Percentiles rank a stretch among this genome's conserved stretches.
These are phyloP conservation scores for Melinaea marsaeus DNA, from an alignment of 2,888 invertebrate species.

Conservation along the genomic window DNA sequence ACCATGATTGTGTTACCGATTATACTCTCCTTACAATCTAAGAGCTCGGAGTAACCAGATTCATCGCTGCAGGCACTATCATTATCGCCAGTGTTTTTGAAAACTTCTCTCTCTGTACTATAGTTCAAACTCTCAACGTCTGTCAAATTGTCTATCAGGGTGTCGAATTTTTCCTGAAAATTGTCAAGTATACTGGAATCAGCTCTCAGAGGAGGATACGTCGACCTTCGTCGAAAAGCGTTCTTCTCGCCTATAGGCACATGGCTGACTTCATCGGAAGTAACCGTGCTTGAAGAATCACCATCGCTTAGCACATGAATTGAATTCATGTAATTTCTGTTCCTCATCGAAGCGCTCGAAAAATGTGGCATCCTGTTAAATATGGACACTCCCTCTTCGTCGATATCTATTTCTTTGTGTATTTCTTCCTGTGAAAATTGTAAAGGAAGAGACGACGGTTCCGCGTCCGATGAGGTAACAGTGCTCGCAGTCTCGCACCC, in stretches of 20 bases:
- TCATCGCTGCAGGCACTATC: conserved; percentile 93
- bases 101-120: conserved; percentile 69
- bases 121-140: conserved; percentile 64
- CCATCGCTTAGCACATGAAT: conserved; percentile 36
- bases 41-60: conserved; percentile 91
- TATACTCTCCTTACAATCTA: conserved; percentile 76
- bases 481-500: conserved; percentile 90
- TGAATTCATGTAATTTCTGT: conserved; percentile 46
- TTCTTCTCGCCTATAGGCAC: conserved; percentile 73
- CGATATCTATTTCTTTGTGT: conserved; percentile 51
- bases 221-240: conserved; percentile 62
- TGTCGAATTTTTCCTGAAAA: conserved; percentile 64
- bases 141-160: conserved; percentile 63
- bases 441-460: conserved; percentile 70
- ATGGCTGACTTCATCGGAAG: conserved; percentile 62
- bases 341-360: conserved; percentile 42
- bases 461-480: conserved; percentile 79
- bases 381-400: conserved; percentile 56
- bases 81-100: conserved; percentile 78
- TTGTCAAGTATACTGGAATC: conserved; percentile 49
- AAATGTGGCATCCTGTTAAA: conserved; percentile 45
- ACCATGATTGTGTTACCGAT: conserved; percentile 75
- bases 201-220: conserved; percentile 64
- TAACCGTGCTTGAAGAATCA: conserved; percentile 31
- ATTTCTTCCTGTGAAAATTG: conserved; percentile 64